phyloP scores from a whole-genome alignment of 2,797 vertebrate species.

The Myotis myotis region DNA sequence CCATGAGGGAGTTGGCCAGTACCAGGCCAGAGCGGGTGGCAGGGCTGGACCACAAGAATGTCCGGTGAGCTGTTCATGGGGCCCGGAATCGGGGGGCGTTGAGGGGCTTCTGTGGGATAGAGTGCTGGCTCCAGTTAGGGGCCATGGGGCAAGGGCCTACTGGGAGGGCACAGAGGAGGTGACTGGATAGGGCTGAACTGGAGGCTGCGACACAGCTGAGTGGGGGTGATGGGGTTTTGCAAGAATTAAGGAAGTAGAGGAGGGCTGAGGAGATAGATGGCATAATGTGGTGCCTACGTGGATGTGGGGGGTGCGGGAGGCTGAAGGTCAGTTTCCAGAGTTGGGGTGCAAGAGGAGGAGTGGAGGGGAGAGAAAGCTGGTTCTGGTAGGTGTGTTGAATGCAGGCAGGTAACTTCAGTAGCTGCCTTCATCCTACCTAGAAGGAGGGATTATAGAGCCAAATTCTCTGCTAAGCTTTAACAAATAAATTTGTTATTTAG shows the following conservation, averaged over 20 bases:
- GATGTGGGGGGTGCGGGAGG: not conserved
- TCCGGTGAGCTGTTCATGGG: not conserved
- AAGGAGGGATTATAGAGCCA: not conserved
- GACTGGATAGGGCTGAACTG: not conserved
- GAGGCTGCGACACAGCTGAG: not conserved
- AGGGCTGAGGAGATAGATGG: not conserved
- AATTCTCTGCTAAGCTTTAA: not conserved
- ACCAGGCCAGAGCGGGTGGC: not conserved
- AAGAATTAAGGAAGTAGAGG: not conserved
- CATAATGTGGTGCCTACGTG: not conserved
- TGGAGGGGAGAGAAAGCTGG: no score
- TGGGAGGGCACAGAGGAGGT: not conserved
- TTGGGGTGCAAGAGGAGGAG: not conserved
- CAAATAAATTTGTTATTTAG: not conserved
- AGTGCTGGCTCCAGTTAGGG: not conserved
- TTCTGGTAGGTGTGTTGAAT: not conserved
- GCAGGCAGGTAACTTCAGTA: not conserved
- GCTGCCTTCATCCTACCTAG: not conserved
- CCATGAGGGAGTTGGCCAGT: not conserved
- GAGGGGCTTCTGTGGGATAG: not conserved
- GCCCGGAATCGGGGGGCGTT: not conserved
- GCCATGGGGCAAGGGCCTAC: rapidly evolving
- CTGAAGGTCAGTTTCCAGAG: not conserved
- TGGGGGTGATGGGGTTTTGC: no score
- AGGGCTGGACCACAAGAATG: not conserved